Base-by-base conservation (phyloP, 2,888 invertebrate genomes). In the Parnassius mnemosyne region DNA sequence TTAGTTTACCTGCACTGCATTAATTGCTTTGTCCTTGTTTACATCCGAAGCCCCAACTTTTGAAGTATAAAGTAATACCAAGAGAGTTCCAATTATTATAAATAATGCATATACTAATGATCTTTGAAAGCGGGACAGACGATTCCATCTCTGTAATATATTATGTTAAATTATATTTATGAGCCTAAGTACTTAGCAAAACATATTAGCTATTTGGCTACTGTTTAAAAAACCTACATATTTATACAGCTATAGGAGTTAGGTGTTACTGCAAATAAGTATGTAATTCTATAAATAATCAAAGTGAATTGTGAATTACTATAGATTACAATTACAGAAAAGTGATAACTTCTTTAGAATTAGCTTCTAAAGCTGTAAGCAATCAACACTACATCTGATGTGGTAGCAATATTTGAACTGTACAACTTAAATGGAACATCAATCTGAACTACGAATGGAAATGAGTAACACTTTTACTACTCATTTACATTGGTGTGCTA, bases 61-160 rank as follows among this genome's bases (percentile, higher is more conserved):
- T 65, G 88, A 82, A n/a, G 84, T 81, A 69, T 93, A 93, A 63
- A 94, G 80, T 71, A 94, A 89, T 71, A 94, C 93, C 70, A 95
- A 83, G 66, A 94, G 80, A 57, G 94, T 93, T 67, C 94, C 83
- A 67, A 92, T 81, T 66, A 94, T 77, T 55, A 94, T 80, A 65
- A 94, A 68, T 64, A 93, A 76, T 71, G 95, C 93, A 75, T 95
- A 95, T 57, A 95, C 92, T 70, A 96, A 89, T 75, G 95, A 96
- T 69, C 95, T 93, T 81, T 97, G 97, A 76, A 97, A 93, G 71
- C 97, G 93, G 16, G 97, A 97, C 62, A 97, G 86, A 71, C 95
- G 95, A 83, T 97, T 97, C 97, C 97, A 97, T 88, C 94, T 93
- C 97, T 97, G 85, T 60, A 94, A 94, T 70, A 65, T 68, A 67